Evolutionary conservation across 1,140 invertebrate genomes (phyloP), one percentile per base, ranked within the genome.

Genomic region (Nephotettix cincticeps): DNA sequence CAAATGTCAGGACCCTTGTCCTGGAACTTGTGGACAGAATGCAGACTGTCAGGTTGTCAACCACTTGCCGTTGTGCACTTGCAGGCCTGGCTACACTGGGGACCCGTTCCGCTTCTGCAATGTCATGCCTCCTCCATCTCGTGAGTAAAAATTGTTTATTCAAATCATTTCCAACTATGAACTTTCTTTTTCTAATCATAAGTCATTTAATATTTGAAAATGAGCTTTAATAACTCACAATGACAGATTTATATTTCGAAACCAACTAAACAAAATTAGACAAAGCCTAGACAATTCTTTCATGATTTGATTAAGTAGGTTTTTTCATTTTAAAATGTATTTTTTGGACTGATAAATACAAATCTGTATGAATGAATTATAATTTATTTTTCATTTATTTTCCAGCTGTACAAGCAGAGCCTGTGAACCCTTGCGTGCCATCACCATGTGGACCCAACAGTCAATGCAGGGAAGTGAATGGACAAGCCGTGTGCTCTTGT

Each of bases 1-100:
- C 66, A 89, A 88, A 80, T 90, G 89, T 78, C 83, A 84, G 73
- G 86, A 91, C 80, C 89, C 89, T 51, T 91, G 89, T 70, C 79
- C 83, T 19, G 83, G 84, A 47, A 81, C 82, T 13, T 87, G 86
- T 79, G 86, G 85, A 19, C 78, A 81, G 63, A 81, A 79, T 75
- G 81, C 85, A 56, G 82, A 84, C n/a, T 88, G 87, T 77, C 81
- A 81, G 58, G 83, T 87, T 17, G 78, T 83, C 9, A 86, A 86
- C 75, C 84, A 87, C 73, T 77, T 84, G 32, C 83, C 86, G n/a
- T 79, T 80, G 21, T 89, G 87, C 77, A 82, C 81, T 58, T 89
- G 88, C 74, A 70, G 78, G 32, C 70, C 78, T 73, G 76, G 75
- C n/a, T 85, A 78, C 73, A 77, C 79, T 64, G 83, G 83, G n/a